These are phyloP conservation scores for Parauchenoglanis punctatus DNA, from an alignment of 2,797 vertebrate genomes.

Conservation along the genomic window DNA sequence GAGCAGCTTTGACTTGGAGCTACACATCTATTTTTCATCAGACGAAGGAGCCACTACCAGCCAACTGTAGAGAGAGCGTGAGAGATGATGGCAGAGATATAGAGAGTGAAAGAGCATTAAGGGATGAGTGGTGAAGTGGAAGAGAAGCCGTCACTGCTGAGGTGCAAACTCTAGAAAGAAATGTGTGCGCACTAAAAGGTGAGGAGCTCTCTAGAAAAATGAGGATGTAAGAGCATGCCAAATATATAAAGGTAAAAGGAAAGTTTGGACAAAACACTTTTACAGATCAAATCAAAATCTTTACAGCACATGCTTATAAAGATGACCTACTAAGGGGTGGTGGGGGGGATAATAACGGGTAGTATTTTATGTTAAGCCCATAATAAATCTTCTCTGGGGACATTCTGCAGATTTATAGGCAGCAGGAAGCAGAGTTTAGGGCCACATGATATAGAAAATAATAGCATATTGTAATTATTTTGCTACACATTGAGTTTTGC, in stretches of 20 bases:
- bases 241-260: not conserved
- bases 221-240: not conserved
- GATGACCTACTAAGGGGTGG: not conserved
- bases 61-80: constrained; percentile 13
- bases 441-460: not conserved
- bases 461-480: not conserved
- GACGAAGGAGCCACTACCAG: constrained; percentile 10
- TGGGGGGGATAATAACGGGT: too few species aligned
- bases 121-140: constrained; percentile 42
- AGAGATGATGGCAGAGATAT: constrained; percentile 6
- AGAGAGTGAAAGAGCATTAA: constrained; percentile 30
- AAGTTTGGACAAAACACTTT: not conserved
- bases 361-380: not conserved
- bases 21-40: constrained; percentile 56
- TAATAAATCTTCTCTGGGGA: not conserved
- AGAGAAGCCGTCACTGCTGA: constrained; percentile 31
- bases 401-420: not conserved
- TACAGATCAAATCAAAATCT: not conserved
- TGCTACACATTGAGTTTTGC: not conserved
- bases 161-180: constrained; percentile 19
- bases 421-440: not conserved
- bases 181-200: constrained; percentile 38
- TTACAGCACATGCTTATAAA: not conserved
- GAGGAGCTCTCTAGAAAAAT: constrained; percentile 11
- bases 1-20: constrained; percentile 34